Evolutionary conservation across 2,797 vertebrate species (phyloP).

Genomic region (Microtus obscurus): DNA sequence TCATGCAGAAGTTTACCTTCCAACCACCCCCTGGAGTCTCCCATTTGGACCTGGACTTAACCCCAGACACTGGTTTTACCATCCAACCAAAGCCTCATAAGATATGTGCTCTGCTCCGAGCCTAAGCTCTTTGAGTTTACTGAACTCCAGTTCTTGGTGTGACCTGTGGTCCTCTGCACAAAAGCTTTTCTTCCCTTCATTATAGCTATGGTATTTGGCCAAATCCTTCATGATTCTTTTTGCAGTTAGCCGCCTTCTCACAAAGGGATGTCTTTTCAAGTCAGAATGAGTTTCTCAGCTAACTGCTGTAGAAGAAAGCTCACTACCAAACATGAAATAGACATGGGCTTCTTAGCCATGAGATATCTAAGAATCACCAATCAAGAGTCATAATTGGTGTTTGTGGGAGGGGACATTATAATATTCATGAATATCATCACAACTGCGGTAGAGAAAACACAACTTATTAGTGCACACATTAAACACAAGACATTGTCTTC

Average conservation of each 20-base stretch:
- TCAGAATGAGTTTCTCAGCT: not conserved
- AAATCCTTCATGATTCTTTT: not conserved
- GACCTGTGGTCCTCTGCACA: not conserved
- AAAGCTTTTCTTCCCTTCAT: not conserved
- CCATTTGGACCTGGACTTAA: conserved; percentile 86
- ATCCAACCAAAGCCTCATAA: conserved; percentile 83
- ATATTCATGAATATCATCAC: not conserved
- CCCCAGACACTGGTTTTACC: conserved; percentile 80
- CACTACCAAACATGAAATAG: not conserved
- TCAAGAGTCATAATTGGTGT: not conserved
- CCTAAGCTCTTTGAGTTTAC: not conserved
- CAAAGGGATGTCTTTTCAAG: not conserved
- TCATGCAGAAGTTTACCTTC: conserved; percentile 88
- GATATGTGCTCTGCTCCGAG: conserved; percentile 74
- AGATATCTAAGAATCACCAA: not conserved
- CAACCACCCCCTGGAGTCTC: conserved; percentile 83
- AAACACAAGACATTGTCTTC: not conserved
- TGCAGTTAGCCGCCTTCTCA: not conserved
- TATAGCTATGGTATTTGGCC: not conserved
- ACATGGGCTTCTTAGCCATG: not conserved
- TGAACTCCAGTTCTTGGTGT: not conserved
- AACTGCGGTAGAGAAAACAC: not conserved
- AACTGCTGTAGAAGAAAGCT: not conserved
- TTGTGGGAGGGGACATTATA: accelerated
- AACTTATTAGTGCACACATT: not conserved